These are phyloP conservation scores for Perca fluviatilis DNA, from an alignment of 2,113 vertebrate genomes.

Conservation along the genomic window DNA sequence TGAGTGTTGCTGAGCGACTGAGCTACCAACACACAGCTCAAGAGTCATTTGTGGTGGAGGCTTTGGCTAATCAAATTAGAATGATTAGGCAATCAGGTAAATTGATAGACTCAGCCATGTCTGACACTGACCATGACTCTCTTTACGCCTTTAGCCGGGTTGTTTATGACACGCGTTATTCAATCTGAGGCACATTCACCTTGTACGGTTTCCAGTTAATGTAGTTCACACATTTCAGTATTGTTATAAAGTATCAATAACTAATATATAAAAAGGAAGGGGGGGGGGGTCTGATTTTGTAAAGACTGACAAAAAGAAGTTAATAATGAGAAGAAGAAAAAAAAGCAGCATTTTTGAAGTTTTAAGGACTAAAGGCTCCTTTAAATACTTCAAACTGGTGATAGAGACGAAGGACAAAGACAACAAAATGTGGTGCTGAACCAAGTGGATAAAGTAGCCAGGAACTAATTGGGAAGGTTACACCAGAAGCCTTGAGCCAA, in stretches of 20 bases:
- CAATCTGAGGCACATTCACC: background rate
- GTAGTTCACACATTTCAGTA: background rate
- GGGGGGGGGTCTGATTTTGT: background rate
- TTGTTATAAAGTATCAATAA: background rate
- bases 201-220: background rate
- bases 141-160: background rate
- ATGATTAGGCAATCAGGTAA: constrained; percentile 61
- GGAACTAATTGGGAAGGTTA: constrained; percentile 33
- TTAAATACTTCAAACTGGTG: background rate
- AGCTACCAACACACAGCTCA: constrained; percentile 26
- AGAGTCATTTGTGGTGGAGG: constrained; percentile 38
- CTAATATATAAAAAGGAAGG: background rate
- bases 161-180: background rate
- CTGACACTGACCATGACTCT: constrained; percentile 15
- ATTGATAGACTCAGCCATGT: constrained; percentile 19
- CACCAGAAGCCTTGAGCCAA: constrained; percentile 23
- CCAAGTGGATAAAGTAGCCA: constrained; percentile 37
- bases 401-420: constrained; percentile 24
- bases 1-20: constrained; percentile 20
- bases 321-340: background rate
- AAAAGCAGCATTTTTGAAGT: accelerated
- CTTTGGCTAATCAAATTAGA: constrained; percentile 75
- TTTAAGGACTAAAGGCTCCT: background rate
- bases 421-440: constrained; percentile 8
- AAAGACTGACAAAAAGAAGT: background rate